Evolutionary conservation across 2,888 invertebrate species (phyloP).

Genomic region (Chloromyia formosa): DNA sequence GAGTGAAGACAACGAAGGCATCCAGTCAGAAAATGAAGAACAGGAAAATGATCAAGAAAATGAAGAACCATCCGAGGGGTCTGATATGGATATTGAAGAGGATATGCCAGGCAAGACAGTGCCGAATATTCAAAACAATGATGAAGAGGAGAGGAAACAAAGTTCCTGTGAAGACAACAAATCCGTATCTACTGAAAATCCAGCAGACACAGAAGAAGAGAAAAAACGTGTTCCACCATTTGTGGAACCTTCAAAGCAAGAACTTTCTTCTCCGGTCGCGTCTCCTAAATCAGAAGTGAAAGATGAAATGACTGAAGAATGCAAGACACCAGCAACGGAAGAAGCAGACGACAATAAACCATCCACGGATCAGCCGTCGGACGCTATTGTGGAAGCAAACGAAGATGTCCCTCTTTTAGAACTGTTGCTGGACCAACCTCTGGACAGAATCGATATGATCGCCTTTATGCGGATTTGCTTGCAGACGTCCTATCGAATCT

Average conservation of each 20-base stretch:
- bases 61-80: constrained; percentile 58
- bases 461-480: constrained; percentile 79
- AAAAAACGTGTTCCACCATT: not conserved
- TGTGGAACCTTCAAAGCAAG: not conserved
- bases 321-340: constrained; percentile 56
- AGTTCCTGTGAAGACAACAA: not conserved
- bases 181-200: not conserved
- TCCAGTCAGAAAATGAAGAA: constrained; percentile 47
- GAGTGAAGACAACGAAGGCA: constrained; percentile 57
- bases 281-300: constrained; percentile 28
- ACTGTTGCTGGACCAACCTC: constrained; percentile 75
- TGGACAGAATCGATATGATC: constrained; percentile 78
- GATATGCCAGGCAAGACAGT: not conserved
- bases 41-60: constrained; percentile 46
- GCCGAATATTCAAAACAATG: not conserved
- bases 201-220: constrained; percentile 25
- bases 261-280: not conserved
- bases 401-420: constrained; percentile 75
- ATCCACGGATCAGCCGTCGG: constrained; percentile 52
- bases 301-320: constrained; percentile 56
- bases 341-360: constrained; percentile 57
- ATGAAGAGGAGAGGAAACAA: not conserved
- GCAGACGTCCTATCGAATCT: constrained; percentile 72
- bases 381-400: constrained; percentile 68
- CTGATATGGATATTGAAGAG: constrained; percentile 53